Evolutionary conservation across 2,888 invertebrate species (phyloP), one percentile per base, ranked within the genome.

Genomic region (Dendrolimus houi): DNA sequence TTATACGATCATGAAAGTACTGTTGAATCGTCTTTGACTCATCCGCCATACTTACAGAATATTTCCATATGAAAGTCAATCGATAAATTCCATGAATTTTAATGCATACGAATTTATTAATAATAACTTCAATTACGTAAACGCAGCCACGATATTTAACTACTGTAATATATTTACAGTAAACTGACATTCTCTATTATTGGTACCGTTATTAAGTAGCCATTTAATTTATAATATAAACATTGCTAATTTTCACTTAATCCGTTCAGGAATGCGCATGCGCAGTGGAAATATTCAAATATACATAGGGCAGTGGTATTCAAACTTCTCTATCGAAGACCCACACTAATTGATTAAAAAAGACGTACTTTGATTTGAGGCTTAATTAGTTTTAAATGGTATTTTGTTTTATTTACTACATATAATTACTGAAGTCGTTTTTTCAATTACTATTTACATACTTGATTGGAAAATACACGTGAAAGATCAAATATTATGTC

Each of bases 161-260:
- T 59, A 58, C 58, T 56, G 60, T 64, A 67, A 68, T 69, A 68
- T 73, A 74, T 75, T 75, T 69, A 69, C 66, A 12, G 12, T 60
- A 64, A 71, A 67, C 63, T 63, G 62, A 62, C 64, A 58, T 47
- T 9, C 61, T 55, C 66, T 71, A 72, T 74, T 70, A 65, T 66
- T 59, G 63, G 58, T 62, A 60, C 74, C 71, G 78, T 77, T 77
- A 79, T 70, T 66, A 67, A 69, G 74, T 72, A 71, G 72, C 70
- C 54, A 67, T 74, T 73, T 74, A 69, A 77, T 72, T 75, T 74
- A 74, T 73, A 72, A 75, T 78, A 77, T 74, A 81, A 77, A 79
- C 67, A 77, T 73, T 73, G 74, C 70, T 82, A 81, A 82, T 83
- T 81, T 79, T 77, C 71, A 74, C 70, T 71, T 83, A 83, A 85